Base-by-base conservation (phyloP, 2,113 vertebrate genomes). In the Pungitius pungitius region DNA sequence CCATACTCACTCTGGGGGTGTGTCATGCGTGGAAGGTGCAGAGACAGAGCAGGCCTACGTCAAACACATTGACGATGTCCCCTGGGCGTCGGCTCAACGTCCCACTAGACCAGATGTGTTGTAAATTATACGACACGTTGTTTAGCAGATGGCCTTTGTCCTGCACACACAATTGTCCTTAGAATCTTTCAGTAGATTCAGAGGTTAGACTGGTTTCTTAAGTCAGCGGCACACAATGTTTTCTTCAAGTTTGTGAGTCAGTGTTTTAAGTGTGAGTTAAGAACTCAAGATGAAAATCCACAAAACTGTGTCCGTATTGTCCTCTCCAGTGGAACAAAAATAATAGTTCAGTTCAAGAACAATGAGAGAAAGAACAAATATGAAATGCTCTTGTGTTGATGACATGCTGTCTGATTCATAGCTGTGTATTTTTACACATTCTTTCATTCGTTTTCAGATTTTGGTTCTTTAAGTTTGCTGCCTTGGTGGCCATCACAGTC, bases 391-490 rank as follows among this genome's bases (percentile, higher is more conserved):
- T 37, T 52, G 18, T 9, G 12, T 9, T 40, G 45, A 27, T 64
- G 9, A 45, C 40, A 45, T 45, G 3, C 20, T 35, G 30, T 42
- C 27, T 27, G 11, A 69, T 24, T 27, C 6, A 22, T 57, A 30
- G 18, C 14, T n/a, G 11, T 18, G 22, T 39, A 39, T 63, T n/a
- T 49, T 11, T 1, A 45, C 35, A 17, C 2, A 22, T 30, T 20
- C 35, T 22, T 40, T 2, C 43, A 2, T 64, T 67, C 13, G 17
- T 61, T 82, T 82, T 45, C 82, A 99, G 98, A 87, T 98, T 96
- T 90, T 99, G 98, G 98, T 96, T 97, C 92, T 96, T 96, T 88
- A 99, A 99, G 93, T 89, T 97, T 73, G 94, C 92, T 83, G 93
- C 91, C 54, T 91, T 99, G 62, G 87, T 96, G 82, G 95, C 91